phyloP scores from a whole-genome alignment of 2,797 vertebrate species.

The Rhabdophis nuchalis region DNA sequence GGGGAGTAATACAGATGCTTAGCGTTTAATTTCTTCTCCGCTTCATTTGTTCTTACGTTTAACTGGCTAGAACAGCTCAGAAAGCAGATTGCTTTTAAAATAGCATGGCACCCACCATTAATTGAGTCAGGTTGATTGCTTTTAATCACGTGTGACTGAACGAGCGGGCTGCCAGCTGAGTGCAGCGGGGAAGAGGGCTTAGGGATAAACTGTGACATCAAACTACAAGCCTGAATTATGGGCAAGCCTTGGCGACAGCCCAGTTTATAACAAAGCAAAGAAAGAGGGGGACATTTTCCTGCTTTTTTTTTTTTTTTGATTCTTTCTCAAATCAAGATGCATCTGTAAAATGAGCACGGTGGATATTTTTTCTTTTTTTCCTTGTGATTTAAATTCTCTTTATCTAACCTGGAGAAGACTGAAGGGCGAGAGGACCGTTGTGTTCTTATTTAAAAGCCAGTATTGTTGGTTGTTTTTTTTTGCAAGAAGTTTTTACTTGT shows the following conservation, averaged over 20 bases:
- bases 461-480: too few relatives aligned
- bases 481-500: background rate
- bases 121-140: constrained; percentile 18
- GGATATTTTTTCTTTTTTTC: background rate
- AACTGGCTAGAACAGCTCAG: constrained; percentile 21
- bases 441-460: background rate
- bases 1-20: background rate
- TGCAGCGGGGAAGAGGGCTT: background rate
- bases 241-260: background rate
- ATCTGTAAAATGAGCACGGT: background rate
- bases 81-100: constrained; percentile 10
- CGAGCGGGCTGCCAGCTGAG: background rate
- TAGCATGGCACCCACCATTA: constrained; percentile 9
- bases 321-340: background rate
- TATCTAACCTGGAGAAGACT: background rate
- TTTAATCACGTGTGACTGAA: background rate
- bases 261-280: background rate
- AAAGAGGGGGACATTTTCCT: background rate
- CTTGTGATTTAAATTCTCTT: background rate
- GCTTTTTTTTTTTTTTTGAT: background rate
- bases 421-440: background rate
- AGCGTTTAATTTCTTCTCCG: background rate
- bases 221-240: background rate
- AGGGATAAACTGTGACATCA: background rate
- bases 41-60: constrained; percentile 31